Evolutionary conservation across 2,797 vertebrate genomes (phyloP).

Genomic region (Lindbergichthys nudifrons): DNA sequence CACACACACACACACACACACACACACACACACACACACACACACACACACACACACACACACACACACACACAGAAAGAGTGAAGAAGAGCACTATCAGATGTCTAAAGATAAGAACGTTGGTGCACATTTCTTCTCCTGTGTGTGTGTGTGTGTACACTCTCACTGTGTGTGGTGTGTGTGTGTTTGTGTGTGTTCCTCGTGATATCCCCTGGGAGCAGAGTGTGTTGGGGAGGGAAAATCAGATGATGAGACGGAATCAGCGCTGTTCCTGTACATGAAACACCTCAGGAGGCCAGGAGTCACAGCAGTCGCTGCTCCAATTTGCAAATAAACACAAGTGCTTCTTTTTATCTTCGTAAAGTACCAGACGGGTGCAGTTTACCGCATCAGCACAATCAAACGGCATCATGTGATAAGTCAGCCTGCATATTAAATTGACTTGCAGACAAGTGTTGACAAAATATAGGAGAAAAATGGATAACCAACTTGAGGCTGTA

Average conservation of each 20-base stretch:
- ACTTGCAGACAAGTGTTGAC: slow-evolving; percentile 1
- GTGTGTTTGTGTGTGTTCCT: slow-evolving; percentile 56
- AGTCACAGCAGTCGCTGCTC: slow-evolving; percentile 51
- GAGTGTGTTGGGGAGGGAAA: slow-evolving; percentile 48
- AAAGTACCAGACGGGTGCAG: slow-evolving; percentile 30
- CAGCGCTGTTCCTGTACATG: slow-evolving; percentile 61
- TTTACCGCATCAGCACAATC: slow-evolving; percentile 53
- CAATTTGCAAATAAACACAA: slow-evolving; percentile 49
- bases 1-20: slow-evolving; percentile 11
- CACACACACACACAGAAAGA: slow-evolving; percentile 9
- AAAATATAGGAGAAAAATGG: background rate
- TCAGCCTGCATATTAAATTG: slow-evolving; percentile 25
- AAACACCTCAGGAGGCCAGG: slow-evolving; percentile 70
- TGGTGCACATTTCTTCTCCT: slow-evolving; percentile 48
- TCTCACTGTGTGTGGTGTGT: background rate
- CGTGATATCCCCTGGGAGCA: slow-evolving; percentile 70
- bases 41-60: slow-evolving; percentile 10
- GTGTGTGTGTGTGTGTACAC: background rate
- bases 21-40: slow-evolving; percentile 11
- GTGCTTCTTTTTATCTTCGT: slow-evolving; percentile 37
- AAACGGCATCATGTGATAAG: slow-evolving; percentile 37
- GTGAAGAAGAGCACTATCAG: slow-evolving; percentile 25
- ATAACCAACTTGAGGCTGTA: background rate
- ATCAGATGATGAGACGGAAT: slow-evolving; percentile 79
- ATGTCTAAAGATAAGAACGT: slow-evolving; percentile 49